Evolutionary conservation across 1,140 invertebrate genomes (phyloP).

Genomic region (Linepithema humile): DNA sequence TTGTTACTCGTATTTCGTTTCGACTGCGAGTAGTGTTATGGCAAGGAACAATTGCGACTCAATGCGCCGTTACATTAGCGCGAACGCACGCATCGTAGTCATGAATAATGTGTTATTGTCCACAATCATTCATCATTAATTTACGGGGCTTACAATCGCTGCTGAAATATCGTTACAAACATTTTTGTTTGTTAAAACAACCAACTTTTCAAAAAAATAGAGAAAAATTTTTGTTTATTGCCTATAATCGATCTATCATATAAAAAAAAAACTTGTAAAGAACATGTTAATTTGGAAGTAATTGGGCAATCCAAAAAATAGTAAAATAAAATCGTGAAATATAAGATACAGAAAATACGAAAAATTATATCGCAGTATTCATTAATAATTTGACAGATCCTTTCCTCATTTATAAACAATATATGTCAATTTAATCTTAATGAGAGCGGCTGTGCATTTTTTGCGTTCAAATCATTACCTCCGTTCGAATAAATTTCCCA

Average conservation of each 20-base stretch:
- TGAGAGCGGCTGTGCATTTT: background rate
- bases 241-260: background rate
- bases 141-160: background rate
- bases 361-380: background rate
- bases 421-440: background rate
- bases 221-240: background rate
- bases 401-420: background rate
- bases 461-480: background rate
- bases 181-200: background rate
- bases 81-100: background rate
- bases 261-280: background rate
- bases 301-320: background rate
- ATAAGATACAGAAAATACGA: background rate
- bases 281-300: background rate
- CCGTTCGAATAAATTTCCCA: conserved; percentile 54
- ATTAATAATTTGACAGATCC: background rate
- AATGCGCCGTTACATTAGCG: conserved; percentile 23
- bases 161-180: background rate
- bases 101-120: conserved; percentile 10
- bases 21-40: background rate
- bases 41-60: conserved; percentile 3
- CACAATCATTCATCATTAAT: conserved; percentile 33
- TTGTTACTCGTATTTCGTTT: conserved; percentile 62
- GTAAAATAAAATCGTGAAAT: background rate
- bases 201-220: background rate